Conservation (phyloP, 2,113 vertebrate genomes). For the Lophotis ruficrista region DNA sequence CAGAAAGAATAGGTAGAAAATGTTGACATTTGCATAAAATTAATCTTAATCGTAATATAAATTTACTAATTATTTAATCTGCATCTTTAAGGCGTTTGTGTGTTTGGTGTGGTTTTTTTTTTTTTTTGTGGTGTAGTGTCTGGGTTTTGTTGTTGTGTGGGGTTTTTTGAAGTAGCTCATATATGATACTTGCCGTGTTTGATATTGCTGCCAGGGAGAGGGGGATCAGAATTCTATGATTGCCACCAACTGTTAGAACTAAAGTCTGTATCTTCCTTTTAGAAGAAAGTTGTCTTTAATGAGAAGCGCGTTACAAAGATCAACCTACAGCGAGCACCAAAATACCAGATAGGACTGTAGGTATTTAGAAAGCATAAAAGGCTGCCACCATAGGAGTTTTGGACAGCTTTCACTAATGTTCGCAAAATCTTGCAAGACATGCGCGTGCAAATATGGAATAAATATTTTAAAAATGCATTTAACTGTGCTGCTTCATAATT, state of each 20-base stretch:
- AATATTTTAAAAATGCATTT: background rate
- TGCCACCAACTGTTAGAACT: background rate
- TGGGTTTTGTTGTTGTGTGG: no score
- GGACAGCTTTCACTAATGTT: background rate
- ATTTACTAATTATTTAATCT: background rate
- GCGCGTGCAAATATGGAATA: background rate
- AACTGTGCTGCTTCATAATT: background rate
- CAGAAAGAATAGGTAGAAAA: background rate
- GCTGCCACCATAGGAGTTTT: background rate
- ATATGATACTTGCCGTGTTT: rapidly evolving
- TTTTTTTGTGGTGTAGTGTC: background rate
- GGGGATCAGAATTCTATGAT: background rate
- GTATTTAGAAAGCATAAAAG: background rate
- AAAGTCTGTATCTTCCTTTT: background rate
- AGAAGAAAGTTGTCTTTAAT: background rate
- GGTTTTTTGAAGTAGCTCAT: background rate
- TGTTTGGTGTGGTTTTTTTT: background rate
- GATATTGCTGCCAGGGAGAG: background rate
- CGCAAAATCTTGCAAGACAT: background rate
- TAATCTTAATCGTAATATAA: background rate
- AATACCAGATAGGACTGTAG: background rate
- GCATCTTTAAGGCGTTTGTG: background rate
- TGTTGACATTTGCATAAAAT: background rate
- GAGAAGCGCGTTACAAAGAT: background rate
- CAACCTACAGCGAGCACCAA: background rate